A percentile compares a stretch with the other conserved stretches of the same genome.
Evolutionary conservation across 2,888 invertebrate species (phyloP).

Genomic region (Gastracanthus pulcherrimus): DNA sequence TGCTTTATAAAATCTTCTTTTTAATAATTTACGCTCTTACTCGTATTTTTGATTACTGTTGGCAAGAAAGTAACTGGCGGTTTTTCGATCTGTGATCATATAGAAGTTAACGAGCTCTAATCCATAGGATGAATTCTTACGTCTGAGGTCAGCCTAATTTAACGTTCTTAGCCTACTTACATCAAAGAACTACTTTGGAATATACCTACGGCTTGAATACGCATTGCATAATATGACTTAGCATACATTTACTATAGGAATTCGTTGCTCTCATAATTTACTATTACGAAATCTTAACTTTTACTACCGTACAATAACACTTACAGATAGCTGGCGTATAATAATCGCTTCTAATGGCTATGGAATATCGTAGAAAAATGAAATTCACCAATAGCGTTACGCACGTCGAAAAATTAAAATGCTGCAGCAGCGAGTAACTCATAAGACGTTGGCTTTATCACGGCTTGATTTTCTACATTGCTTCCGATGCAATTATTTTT

Average conservation of each 20-base stretch:
- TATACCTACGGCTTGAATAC: background rate
- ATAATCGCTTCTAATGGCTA: too few relatives aligned
- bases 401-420: too few relatives aligned
- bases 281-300: background rate
- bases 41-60: too few relatives aligned
- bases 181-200: too few relatives aligned
- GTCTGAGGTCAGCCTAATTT: background rate
- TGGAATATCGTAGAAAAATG: too few relatives aligned
- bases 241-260: background rate
- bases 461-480: constrained; percentile 18
- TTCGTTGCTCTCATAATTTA: background rate
- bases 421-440: background rate
- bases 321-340: background rate
- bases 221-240: background rate
- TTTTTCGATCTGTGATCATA: background rate
- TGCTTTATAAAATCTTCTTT: too few relatives aligned
- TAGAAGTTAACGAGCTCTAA: background rate
- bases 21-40: too few relatives aligned
- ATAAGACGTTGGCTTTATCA: background rate
- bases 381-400: too few relatives aligned
- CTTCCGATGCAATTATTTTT: constrained; percentile 42
- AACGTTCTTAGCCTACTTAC: background rate
- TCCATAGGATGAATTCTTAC: background rate
- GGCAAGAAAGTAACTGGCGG: background rate
- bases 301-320: background rate